A percentile compares a stretch with the other conserved stretches of the same genome.
phyloP scores from a whole-genome alignment of 2,797 vertebrate genomes.

The Rousettus madagascariensis region DNA sequence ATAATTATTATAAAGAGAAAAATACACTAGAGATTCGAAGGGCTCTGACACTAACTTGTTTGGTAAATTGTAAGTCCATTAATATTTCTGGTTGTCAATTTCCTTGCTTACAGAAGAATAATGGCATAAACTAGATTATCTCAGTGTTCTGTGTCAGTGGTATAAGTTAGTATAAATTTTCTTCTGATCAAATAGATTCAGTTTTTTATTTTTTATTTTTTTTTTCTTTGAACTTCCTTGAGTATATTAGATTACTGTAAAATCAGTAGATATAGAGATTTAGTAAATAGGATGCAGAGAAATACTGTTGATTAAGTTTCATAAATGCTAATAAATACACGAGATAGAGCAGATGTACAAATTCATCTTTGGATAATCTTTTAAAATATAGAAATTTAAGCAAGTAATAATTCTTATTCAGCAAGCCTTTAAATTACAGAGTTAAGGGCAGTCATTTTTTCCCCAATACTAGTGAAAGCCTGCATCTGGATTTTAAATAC shows the following conservation, averaged over 20 bases:
- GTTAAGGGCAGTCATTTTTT: conserved; percentile 16
- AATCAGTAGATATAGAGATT: not conserved
- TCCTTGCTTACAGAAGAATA: not conserved
- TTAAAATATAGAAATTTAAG: conserved; percentile 32
- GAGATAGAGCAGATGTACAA: conserved; percentile 17
- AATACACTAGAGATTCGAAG: not conserved
- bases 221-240: not conserved
- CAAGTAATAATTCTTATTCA: conserved; percentile 22
- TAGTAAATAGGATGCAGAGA: not conserved
- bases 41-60: not conserved
- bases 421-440: conserved; percentile 33
- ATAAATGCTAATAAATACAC: not conserved
- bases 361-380: conserved; percentile 7
- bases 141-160: not conserved
- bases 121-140: not conserved
- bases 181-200: not conserved
- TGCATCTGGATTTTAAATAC: conserved; percentile 57
- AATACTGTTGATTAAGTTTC: not conserved
- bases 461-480: conserved; percentile 17
- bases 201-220: not conserved
- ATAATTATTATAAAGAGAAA: not conserved
- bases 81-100: not conserved
- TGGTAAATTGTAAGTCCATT: not conserved
- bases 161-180: not conserved
- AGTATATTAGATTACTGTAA: not conserved